phyloP scores from a whole-genome alignment of 2,888 invertebrate genomes.

The Coelopa pilipes region DNA sequence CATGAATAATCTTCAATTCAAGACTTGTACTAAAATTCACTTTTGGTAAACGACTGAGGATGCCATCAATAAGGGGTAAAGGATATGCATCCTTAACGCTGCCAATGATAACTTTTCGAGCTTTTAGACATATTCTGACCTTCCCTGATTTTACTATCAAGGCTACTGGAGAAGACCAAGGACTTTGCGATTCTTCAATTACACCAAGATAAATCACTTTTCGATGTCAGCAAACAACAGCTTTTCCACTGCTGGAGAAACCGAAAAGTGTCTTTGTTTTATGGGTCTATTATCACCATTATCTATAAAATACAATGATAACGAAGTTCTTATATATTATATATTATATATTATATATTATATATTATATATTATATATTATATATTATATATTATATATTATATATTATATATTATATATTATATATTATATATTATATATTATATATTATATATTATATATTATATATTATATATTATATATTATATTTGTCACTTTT shows the following conservation, averaged over 20 bases:
- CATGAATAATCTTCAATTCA: not conserved
- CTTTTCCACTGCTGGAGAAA: too few relatives aligned
- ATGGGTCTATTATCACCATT: too few relatives aligned
- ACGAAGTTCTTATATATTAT: not conserved
- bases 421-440: conserved; percentile 1
- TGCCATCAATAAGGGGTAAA: not conserved
- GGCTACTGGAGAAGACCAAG: too few relatives aligned
- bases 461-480: conserved; percentile 1
- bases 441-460: conserved; percentile 1
- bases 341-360: conserved; percentile 1
- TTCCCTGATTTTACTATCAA: too few relatives aligned
- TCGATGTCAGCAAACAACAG: too few relatives aligned
- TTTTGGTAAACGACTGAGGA: too few relatives aligned
- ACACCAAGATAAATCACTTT: too few relatives aligned
- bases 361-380: conserved; percentile 1
- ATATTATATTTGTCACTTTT: not conserved
- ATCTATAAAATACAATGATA: too few relatives aligned
- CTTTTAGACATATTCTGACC: too few relatives aligned
- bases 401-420: conserved; percentile 1
- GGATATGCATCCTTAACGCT: not conserved
- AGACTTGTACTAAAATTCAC: not conserved
- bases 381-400: conserved; percentile 1
- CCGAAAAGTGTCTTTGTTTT: too few relatives aligned
- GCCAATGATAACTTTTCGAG: too few relatives aligned
- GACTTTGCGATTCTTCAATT: too few relatives aligned